These are phyloP conservation scores for Marmota flaviventris DNA, from an alignment of 2,113 vertebrate species.

Conservation along the genomic window DNA sequence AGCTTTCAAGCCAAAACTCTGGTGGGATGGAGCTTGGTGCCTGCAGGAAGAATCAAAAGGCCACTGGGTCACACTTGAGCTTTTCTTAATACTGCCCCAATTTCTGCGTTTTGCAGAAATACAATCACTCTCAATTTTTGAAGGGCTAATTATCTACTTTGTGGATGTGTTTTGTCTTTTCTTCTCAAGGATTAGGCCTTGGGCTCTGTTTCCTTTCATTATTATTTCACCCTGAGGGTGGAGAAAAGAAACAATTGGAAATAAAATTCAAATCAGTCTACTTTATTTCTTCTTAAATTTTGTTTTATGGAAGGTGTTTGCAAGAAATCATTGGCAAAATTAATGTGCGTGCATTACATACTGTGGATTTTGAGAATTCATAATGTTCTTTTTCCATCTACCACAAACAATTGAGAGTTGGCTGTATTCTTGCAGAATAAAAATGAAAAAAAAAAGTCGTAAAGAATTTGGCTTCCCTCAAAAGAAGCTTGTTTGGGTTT, in stretches of 20 bases:
- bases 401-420: slow-evolving; percentile 56
- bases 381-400: slow-evolving; percentile 8
- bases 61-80: slow-evolving; percentile 40
- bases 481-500: slow-evolving; percentile 74
- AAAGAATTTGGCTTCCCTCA: slow-evolving; percentile 53
- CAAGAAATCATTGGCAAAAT: slow-evolving; percentile 53
- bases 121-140: slow-evolving; percentile 55
- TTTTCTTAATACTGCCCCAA: slow-evolving; percentile 64
- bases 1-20: slow-evolving; percentile 62
- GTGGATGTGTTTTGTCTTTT: slow-evolving; percentile 31
- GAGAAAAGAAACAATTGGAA: slow-evolving; percentile 25
- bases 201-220: slow-evolving; percentile 49
- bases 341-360: neutral
- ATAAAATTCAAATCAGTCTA: slow-evolving; percentile 38
- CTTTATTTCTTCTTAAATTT: slow-evolving; percentile 8
- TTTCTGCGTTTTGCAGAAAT: slow-evolving; percentile 83
- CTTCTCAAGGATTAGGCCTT: neutral
- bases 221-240: slow-evolving; percentile 1
- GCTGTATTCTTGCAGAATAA: slow-evolving; percentile 63
- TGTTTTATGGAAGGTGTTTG: neutral
- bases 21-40: slow-evolving; percentile 41
- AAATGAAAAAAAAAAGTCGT: slow-evolving; percentile 56
- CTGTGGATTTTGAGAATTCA: neutral
- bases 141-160: slow-evolving; percentile 69
- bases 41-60: slow-evolving; percentile 48